Conservation (phyloP, 1,140 invertebrate genomes). For the Teleogryllus occipitalis region DNA sequence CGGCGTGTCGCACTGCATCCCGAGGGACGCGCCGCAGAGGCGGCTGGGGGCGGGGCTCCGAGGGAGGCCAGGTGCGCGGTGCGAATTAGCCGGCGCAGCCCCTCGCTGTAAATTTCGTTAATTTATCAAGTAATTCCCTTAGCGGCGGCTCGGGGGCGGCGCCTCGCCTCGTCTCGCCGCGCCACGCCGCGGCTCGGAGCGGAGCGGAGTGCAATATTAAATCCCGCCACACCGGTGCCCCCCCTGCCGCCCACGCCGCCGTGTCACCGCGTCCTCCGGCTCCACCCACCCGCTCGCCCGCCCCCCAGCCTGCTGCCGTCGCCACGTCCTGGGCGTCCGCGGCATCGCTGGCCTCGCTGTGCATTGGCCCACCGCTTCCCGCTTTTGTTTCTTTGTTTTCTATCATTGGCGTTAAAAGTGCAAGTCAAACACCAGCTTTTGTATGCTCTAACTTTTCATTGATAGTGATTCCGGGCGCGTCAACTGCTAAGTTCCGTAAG, state of each 20-base stretch:
- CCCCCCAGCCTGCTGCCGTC: background rate
- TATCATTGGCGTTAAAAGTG: no score
- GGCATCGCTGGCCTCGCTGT: no score
- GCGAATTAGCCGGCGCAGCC: background rate
- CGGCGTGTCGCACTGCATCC: background rate
- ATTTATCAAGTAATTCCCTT: slow-evolving; percentile 5
- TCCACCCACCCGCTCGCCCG: background rate
- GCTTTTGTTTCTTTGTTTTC: no score
- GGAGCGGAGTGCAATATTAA: background rate
- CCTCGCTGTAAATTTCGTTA: background rate
- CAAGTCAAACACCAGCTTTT: no score
- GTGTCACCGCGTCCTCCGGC: no score
- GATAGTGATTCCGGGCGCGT: no score
- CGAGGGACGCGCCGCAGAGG: background rate
- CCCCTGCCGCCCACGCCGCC: background rate
- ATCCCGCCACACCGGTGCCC: background rate
- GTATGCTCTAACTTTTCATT: no score
- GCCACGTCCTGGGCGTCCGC: no score
- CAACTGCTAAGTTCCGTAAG: no score
- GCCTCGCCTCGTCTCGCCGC: no score
- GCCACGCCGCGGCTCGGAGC: background rate
- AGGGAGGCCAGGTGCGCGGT: background rate
- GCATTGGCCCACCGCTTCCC: no score
- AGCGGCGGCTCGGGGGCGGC: background rate
- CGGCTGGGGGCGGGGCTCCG: no score